Evolutionary conservation across 2,797 vertebrate species (phyloP).

Genomic region (Pseudotriccus pelzelni): DNA sequence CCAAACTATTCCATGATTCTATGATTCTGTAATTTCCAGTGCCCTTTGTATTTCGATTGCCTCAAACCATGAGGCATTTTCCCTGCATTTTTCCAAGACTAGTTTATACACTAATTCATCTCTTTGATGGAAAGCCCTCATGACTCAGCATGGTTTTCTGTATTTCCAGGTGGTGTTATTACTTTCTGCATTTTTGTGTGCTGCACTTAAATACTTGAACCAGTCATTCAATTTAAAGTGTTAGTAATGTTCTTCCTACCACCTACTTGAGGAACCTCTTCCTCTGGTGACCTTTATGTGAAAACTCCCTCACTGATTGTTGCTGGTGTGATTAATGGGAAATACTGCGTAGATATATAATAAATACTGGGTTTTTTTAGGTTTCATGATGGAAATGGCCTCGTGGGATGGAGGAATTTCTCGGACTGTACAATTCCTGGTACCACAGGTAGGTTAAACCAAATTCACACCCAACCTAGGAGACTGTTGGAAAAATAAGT

Average conservation of each 20-base stretch:
- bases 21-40: neutral
- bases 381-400: conserved; percentile 99
- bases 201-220: neutral
- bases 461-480: neutral
- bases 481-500: neutral
- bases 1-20: neutral
- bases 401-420: conserved; percentile 99
- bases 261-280: neutral
- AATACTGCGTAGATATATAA: neutral
- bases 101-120: neutral
- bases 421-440: conserved; percentile 96
- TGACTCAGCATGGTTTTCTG: neutral
- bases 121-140: neutral
- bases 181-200: neutral
- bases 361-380: conserved; percentile 67
- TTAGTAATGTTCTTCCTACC: neutral
- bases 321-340: neutral
- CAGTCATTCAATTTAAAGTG: neutral
- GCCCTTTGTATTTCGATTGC: neutral
- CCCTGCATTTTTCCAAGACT: neutral
- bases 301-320: neutral
- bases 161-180: neutral
- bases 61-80: neutral
- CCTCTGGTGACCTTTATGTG: neutral
- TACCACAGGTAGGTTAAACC: conserved; percentile 86